These are phyloP conservation scores for Drosophila kuntzei DNA, from an alignment of 2,888 invertebrate species.

Conservation along the genomic window DNA sequence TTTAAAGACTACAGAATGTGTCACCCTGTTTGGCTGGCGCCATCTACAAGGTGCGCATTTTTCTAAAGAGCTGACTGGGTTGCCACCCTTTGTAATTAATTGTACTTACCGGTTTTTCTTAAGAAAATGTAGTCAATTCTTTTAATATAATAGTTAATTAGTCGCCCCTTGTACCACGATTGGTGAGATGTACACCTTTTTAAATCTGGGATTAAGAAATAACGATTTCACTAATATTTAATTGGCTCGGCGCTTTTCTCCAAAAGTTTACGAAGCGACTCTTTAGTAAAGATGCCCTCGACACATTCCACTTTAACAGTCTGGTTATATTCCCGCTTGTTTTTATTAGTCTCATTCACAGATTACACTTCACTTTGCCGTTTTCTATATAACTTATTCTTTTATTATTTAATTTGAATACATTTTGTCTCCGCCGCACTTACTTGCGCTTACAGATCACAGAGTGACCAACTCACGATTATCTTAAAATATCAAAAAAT, in stretches of 20 bases:
- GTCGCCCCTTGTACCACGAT: conserved; percentile 13
- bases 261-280: background rate
- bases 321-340: too few relatives aligned
- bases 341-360: too few relatives aligned
- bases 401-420: too few relatives aligned
- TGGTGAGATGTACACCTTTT: conserved; percentile 3
- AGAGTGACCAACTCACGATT: too few relatives aligned
- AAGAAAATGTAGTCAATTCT: conserved; percentile 7
- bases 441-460: too few relatives aligned
- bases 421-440: too few relatives aligned
- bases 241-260: conserved; percentile 6
- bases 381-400: too few relatives aligned
- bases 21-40: background rate
- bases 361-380: too few relatives aligned
- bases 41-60: background rate
- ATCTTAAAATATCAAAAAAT: too few relatives aligned
- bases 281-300: background rate
- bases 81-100: background rate
- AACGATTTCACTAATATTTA: conserved; percentile 2
- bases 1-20: background rate
- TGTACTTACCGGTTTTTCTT: conserved; percentile 8
- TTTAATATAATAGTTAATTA: conserved; percentile 12
- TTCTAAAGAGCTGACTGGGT: background rate
- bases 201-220: background rate
- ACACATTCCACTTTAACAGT: background rate